A percentile compares a stretch with the other conserved stretches of the same genome.
Evolutionary conservation across 2,113 vertebrate species (phyloP).

Genomic region (Trematocara unimaculatum): DNA sequence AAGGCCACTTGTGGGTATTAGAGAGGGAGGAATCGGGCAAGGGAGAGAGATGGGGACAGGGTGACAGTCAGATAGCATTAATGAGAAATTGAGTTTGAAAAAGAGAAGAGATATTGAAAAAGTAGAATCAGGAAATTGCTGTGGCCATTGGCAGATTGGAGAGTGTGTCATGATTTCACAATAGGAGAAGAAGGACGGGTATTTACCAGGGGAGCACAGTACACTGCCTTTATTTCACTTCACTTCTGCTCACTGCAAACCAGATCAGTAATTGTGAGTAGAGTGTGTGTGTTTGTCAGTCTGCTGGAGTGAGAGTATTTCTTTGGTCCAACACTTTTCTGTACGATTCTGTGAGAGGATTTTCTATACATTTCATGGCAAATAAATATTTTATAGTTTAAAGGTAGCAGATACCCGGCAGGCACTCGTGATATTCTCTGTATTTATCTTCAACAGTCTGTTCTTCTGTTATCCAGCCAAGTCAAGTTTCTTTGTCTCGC

Average conservation of each 20-base stretch:
- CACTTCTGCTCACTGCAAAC: not conserved
- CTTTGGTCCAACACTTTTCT: not conserved
- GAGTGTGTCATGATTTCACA: not conserved
- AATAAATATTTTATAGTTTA: slow-evolving; percentile 47
- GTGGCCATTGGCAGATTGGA: not conserved
- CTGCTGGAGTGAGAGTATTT: not conserved
- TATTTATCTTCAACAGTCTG: not conserved
- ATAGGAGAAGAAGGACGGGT: not conserved
- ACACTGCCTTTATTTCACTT: not conserved
- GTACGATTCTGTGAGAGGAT: not conserved
- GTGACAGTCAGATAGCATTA: slow-evolving; percentile 41
- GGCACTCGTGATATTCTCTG: not conserved
- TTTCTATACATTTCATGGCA: not conserved
- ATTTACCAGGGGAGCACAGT: not conserved
- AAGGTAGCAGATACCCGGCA: not conserved
- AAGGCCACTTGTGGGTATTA: slow-evolving; percentile 56
- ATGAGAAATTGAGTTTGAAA: slow-evolving; percentile 35
- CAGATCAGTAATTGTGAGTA: not conserved
- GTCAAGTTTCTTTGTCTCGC: slow-evolving; percentile 28
- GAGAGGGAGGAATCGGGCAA: not conserved
- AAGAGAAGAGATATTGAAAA: not conserved
- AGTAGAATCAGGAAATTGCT: slow-evolving; percentile 20
- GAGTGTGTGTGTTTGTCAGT: not conserved
- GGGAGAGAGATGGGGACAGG: not conserved
- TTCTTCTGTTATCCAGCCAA: slow-evolving; percentile 14